phyloP scores from a whole-genome alignment of 2,113 vertebrate species.

The Dasypus novemcinctus region DNA sequence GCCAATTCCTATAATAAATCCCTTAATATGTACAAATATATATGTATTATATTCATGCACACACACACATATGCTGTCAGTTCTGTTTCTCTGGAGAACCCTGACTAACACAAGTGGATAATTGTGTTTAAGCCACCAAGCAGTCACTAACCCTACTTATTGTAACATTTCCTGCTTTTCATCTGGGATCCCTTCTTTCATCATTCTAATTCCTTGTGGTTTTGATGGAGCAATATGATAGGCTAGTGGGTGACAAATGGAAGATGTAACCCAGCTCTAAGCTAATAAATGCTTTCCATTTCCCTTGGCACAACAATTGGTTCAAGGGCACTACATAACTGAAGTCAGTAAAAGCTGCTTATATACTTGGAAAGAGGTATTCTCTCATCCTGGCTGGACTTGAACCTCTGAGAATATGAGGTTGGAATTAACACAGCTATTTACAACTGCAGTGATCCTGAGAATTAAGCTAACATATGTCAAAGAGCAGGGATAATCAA shows the following conservation, averaged over 20 bases:
- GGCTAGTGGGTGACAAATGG: not conserved
- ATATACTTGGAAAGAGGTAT: not conserved
- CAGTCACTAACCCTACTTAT: not conserved
- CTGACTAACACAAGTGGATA: no score
- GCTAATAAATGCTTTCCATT: not conserved
- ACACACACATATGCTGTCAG: no score
- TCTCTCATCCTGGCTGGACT: not conserved
- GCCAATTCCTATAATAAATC: no score
- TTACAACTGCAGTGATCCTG: not conserved
- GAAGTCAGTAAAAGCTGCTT: not conserved
- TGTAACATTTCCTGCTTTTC: not conserved
- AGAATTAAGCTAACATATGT: not conserved
- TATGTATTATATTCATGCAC: no score
- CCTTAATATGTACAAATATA: no score
- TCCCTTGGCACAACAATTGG: not conserved
- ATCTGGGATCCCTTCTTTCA: not conserved
- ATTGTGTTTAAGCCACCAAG: not conserved
- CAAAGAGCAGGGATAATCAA: not conserved
- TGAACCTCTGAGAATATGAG: not conserved
- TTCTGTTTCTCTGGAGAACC: no score
- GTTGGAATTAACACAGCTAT: not conserved
- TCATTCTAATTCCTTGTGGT: not conserved
- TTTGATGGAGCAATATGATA: not conserved
- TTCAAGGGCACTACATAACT: not conserved
- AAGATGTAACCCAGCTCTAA: not conserved